Evolutionary conservation across 2,113 vertebrate genomes (phyloP).

Genomic region (Oenanthe melanoleuca): DNA sequence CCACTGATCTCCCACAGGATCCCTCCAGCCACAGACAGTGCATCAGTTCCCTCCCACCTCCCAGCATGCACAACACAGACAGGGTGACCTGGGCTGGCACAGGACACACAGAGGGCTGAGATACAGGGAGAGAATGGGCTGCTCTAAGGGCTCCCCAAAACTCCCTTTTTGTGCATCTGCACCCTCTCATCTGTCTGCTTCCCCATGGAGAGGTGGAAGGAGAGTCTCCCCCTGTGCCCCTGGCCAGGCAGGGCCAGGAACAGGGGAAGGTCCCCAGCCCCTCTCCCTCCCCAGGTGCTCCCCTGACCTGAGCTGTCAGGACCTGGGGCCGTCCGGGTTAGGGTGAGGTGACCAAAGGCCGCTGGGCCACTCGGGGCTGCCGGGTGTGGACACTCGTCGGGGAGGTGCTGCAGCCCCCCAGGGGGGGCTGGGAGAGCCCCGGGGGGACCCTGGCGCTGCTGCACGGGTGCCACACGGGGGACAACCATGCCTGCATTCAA

Average conservation of each 20-base stretch:
- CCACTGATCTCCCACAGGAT: neutral
- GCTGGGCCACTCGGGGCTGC: slow-evolving; percentile 8
- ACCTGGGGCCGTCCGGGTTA: slow-evolving; percentile 38
- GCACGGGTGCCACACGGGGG: slow-evolving; percentile 74
- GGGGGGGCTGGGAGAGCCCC: slow-evolving; percentile 64
- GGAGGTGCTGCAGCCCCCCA: slow-evolving; percentile 66
- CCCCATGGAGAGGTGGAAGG: neutral
- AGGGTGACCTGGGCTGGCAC: neutral
- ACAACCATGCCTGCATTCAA: slow-evolving; percentile 80
- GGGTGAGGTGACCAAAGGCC: slow-evolving; percentile 39
- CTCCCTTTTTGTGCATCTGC: neutral
- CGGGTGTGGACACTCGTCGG: slow-evolving; percentile 74
- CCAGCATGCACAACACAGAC: neutral
- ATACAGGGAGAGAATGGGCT: neutral
- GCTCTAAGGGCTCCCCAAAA: neutral
- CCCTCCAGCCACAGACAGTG: accelerated
- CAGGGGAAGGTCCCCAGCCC: neutral
- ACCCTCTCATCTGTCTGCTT: neutral
- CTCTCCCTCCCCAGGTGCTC: neutral
- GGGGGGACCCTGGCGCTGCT: slow-evolving; percentile 76
- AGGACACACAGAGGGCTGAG: neutral
- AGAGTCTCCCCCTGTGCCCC: neutral
- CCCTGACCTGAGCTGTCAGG: slow-evolving; percentile 71
- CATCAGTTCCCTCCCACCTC: neutral
- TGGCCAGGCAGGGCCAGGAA: neutral